Evolutionary conservation across 2,113 vertebrate species (phyloP).

Genomic region (Trochalopteron elliotii): DNA sequence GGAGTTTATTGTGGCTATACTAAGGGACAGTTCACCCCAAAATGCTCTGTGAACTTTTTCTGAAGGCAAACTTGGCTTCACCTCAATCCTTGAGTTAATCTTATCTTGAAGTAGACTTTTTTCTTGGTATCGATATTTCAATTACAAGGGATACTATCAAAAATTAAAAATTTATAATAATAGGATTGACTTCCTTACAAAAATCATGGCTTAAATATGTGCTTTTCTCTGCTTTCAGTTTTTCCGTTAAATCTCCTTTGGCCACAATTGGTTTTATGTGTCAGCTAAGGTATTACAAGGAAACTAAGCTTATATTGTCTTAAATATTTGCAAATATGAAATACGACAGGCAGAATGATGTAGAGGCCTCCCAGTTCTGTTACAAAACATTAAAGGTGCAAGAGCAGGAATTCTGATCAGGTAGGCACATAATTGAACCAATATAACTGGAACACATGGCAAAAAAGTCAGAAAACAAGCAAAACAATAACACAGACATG

Average conservation of each 20-base stretch:
- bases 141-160: background rate
- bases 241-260: background rate
- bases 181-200: background rate
- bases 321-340: background rate
- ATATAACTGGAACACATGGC: background rate
- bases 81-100: background rate
- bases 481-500: background rate
- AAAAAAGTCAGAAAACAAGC: background rate
- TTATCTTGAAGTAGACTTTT: background rate
- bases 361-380: background rate
- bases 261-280: background rate
- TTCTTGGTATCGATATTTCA: background rate
- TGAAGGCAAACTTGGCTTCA: background rate
- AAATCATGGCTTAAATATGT: background rate
- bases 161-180: background rate
- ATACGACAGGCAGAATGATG: background rate
- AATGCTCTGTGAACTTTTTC: background rate
- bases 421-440: background rate
- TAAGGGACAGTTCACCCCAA: background rate
- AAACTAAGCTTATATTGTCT: background rate
- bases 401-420: background rate
- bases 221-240: background rate
- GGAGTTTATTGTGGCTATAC: background rate
- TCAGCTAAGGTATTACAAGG: background rate
- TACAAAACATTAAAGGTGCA: background rate